Base-by-base conservation (phyloP, 2,888 invertebrate species). In the Leptopilina syphax region DNA sequence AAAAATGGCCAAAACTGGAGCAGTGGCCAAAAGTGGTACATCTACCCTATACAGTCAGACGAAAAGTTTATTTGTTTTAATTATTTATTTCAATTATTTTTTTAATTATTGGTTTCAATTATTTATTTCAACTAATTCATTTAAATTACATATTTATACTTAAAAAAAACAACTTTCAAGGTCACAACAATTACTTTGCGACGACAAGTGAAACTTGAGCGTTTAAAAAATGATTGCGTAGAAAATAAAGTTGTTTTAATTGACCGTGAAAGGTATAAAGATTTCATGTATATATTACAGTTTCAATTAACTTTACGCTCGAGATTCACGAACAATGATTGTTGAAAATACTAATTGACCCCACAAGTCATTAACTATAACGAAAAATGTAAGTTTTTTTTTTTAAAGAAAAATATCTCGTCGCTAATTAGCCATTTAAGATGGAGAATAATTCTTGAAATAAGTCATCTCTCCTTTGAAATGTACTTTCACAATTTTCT, bases 251-350 rank as follows among this genome's bases (percentile, higher is more conserved):
- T 70, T 70, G 68, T 70, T 54, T 70, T 70, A 70, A 70, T 70
- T 70, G 68, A 54, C 68, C 68, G 27, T 70, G 68, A 70, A 54
- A 50, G 24, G 24, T 68, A 44, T 10, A 70, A 50, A 18, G 34
- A 34, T 34, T 10, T 27, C 27, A 50, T 50, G 27, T 50, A 9
- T 50, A 50, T 12, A 50, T 50, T 70, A 50, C 50, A 6, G 13
- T 70, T 70, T 70, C 68, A 70, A 70, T 70, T 70, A 70, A 70
- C 68, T 50, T 70, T 50, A 70, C 50, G 27, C 13, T 70, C 27
- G 27, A 70, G 68, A 70, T 70, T 24, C 50, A 70, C 68, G 68
- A 47, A 54, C 41, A 67, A 67, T 50, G 50, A 54, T 70, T 70
- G 68, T 70, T 70, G 44, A 27, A 70, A 70, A 70, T 70, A 6